Evolutionary conservation across 1,140 invertebrate species (phyloP), one percentile per base, ranked within the genome.

Genomic region (Fopius arisanus): DNA sequence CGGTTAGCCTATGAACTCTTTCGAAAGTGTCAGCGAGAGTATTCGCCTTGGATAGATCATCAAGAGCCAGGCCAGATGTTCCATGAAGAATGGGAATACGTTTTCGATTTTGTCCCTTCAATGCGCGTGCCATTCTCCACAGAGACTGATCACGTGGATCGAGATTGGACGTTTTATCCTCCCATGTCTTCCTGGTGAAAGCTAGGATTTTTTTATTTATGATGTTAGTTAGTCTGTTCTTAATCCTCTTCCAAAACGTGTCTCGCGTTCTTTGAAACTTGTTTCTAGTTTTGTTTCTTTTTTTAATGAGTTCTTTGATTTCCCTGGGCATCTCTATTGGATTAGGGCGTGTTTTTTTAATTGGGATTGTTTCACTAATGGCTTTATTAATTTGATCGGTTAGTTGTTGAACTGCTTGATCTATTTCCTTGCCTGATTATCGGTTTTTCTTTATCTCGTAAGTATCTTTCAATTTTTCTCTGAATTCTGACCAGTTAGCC

Each of bases 1-100:
- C 33, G n/a, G 70, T 72, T 2, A 72, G 59, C 7, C 33, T 19
- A 29, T 72, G 70, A 0, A 41, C 51, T n/a, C 33, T 31, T 16
- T 72, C 54, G 16, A 65, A 72, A 4, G 41, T 21, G n/a, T 72
- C 37, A 16, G 70, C 70, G 5, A 72, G 16, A 3, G 70, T 37
- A 2, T 72, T 21, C 1, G 70, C 54, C 16, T 72, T 72, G 3
- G 16, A 9, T 26, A 26, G 3, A 19, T 72, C 59, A 28, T 43
- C 59, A 21, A 62, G n/a, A 19, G 21, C 59, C 23, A 72, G 14
- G 12, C 59, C 70, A 4, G 16, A 10, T 0, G 23, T 37, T 0
- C 40, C 23, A 21, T 70, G 48, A 7, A 70, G 19, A 6, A 43
- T 12, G 33, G 33, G 33, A 12, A 37, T 43, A 6, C 21, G 1